Conservation (phyloP, 64 coral and sea anemone species). For the Pocillopora verrucosa region DNA sequence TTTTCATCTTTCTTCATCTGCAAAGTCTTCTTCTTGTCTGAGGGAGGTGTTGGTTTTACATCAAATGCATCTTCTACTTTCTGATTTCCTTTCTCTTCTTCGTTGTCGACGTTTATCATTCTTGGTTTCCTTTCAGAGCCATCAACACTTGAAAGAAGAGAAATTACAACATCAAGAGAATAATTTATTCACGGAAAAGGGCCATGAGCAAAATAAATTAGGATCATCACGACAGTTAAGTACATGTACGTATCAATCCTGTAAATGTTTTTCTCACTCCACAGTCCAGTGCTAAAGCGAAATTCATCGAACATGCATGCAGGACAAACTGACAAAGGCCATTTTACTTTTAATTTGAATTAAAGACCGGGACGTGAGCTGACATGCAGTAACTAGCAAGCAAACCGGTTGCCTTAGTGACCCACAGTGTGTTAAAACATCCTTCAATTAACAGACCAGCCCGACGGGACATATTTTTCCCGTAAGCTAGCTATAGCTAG, state of each 20-base stretch:
- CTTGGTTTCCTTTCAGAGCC: not conserved
- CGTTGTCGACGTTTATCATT: not conserved
- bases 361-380: no score
- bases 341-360: no score
- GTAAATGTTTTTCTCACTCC: not conserved
- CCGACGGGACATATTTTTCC: no score
- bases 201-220: no score
- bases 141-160: conserved; percentile 24
- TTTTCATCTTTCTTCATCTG: conserved; percentile 18
- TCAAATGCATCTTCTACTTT: not conserved
- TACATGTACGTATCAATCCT: no score
- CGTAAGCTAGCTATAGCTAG: no score
- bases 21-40: conserved; percentile 17
- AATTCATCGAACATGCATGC: no score
- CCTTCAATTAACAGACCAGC: not conserved
- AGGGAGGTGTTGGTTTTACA: not conserved
- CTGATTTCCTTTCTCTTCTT: not conserved
- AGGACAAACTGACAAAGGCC: no score
- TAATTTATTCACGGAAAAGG: not conserved
- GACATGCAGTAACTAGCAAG: not conserved
- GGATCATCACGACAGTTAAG: no score
- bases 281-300: no score
- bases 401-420: not conserved
- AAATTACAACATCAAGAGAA: not conserved
- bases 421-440: not conserved